Base-by-base conservation (phyloP, 2,113 vertebrate genomes). In the Anser brachyrhynchus region DNA sequence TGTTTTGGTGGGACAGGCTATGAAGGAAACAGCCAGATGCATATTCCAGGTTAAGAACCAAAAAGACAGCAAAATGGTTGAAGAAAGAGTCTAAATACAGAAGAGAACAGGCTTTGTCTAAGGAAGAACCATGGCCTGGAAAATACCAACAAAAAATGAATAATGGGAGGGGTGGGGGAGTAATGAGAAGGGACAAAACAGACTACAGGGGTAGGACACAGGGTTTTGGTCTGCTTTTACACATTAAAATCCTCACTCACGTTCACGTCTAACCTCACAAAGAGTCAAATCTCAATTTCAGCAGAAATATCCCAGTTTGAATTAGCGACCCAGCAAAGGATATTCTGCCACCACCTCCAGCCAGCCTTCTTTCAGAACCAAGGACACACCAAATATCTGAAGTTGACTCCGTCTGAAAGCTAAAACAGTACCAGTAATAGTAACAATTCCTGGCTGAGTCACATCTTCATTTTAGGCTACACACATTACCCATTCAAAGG, bases 401-500 rank as follows among this genome's bases (percentile, higher is more conserved):
- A 95, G 71, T 0, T 73, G 73, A 82, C 22, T 81, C 6, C 1
- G 28, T 85, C 84, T 81, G 85, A 95, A 83, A 95, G 55, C 89
- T 94, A 64, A 74, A 94, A 62, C 16, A 89, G 65, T 43, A 92
- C 66, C 64, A 90, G 74, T 78, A 96, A 95, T 91, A 95, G 90
- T 57, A 95, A 92, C 78, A 94, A 92, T 46, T 92, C 89, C 86
- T 85, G 84, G 39, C 94, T 91, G 90, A 95, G 71, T 89, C 92
- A 92, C 81, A 57, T 92, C 76, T 84, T 90, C 80, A 90, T 91
- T 90, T 92, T 78, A 89, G 91, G 46, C 91, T 92, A 80, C 49
- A 91, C 64, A 74, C 55, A 65, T 72, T 70, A 82, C 26, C 61
- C 70, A 49, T 85, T 95, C 81, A 93, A 95, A 91, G 29, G 25